Evolutionary conservation across 1,140 invertebrate genomes (phyloP).

Genomic region (Aricia agestis): DNA sequence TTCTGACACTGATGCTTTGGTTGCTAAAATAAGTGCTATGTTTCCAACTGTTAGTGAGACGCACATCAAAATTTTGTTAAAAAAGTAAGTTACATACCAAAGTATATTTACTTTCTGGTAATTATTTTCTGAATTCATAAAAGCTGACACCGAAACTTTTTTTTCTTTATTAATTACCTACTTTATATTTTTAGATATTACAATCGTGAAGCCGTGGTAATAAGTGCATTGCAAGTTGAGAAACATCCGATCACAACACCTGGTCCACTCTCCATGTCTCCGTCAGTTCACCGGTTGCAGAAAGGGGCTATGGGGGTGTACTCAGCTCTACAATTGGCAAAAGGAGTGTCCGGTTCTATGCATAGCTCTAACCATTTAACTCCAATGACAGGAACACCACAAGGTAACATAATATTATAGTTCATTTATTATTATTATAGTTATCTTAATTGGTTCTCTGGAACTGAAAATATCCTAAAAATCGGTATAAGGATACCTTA

Average conservation of each 20-base stretch:
- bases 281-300: conserved; percentile 76
- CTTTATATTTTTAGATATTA: conserved; percentile 72
- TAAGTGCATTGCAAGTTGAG: conserved; percentile 94
- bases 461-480: too few relatives aligned
- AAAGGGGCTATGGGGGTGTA: conserved; percentile 53
- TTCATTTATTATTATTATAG: neutral
- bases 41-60: conserved; percentile 93
- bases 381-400: conserved; percentile 51
- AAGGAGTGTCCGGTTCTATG: conserved; percentile 53
- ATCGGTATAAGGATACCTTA: too few relatives aligned
- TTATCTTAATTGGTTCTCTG: too few relatives aligned
- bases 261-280: conserved; percentile 84
- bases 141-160: too few relatives aligned
- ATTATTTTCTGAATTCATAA: conserved; percentile 45
- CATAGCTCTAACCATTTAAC: conserved; percentile 58
- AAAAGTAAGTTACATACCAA: conserved; percentile 83
- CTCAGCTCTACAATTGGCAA: conserved; percentile 59
- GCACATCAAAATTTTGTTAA: conserved; percentile 89
- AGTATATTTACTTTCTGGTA: neutral
- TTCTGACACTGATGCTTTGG: conserved; percentile 82
- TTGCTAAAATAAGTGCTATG: conserved; percentile 91
- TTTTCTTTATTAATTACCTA: too few relatives aligned
- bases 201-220: conserved; percentile 93
- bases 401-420: conserved; percentile 38
- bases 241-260: conserved; percentile 93